These are phyloP conservation scores for Argopecten irradians DNA, from an alignment of 1,140 invertebrate genomes.

Conservation along the genomic window DNA sequence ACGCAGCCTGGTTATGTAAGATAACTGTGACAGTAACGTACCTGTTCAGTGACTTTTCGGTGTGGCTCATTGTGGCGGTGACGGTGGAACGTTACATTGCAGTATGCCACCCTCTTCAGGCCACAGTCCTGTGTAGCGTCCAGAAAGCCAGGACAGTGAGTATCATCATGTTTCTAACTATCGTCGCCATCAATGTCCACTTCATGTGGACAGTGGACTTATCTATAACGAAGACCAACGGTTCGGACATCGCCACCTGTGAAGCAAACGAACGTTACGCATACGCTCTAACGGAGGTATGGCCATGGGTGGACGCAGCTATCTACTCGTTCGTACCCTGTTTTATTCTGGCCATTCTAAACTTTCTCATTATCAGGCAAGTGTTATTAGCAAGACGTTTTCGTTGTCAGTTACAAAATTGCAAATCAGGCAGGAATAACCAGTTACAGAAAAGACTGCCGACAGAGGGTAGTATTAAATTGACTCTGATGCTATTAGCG, in stretches of 20 bases:
- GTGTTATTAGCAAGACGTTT: conserved; percentile 47
- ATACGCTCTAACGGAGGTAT: conserved; percentile 52
- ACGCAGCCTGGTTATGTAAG: conserved; percentile 66
- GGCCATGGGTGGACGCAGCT: conserved; percentile 71
- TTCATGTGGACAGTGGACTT: conserved; percentile 34
- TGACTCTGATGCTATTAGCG: conserved; percentile 74
- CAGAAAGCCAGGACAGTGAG: conserved; percentile 59
- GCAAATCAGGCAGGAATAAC: conserved; percentile 6
- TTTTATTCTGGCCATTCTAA: conserved; percentile 63
- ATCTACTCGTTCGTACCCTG: conserved; percentile 72
- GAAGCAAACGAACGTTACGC: conserved; percentile 42
- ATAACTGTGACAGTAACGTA: conserved; percentile 64
- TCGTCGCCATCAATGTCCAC: conserved; percentile 44
- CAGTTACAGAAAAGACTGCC: neutral
- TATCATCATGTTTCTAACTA: conserved; percentile 46
- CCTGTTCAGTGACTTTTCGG: conserved; percentile 69
- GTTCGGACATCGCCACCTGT: conserved; percentile 43
- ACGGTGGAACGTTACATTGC: conserved; percentile 74
- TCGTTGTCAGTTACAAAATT: conserved; percentile 35
- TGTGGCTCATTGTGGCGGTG: conserved; percentile 75
- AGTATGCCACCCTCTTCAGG: conserved; percentile 71
- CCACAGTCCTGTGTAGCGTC: conserved; percentile 67
- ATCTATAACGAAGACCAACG: conserved; percentile 17
- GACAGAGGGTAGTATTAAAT: conserved; percentile 59
- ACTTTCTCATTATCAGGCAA: conserved; percentile 63